Percentiles rank a stretch among this genome's conserved stretches.
Evolutionary conservation across 2,113 vertebrate species (phyloP).

Genomic region (Scopus umbretta): DNA sequence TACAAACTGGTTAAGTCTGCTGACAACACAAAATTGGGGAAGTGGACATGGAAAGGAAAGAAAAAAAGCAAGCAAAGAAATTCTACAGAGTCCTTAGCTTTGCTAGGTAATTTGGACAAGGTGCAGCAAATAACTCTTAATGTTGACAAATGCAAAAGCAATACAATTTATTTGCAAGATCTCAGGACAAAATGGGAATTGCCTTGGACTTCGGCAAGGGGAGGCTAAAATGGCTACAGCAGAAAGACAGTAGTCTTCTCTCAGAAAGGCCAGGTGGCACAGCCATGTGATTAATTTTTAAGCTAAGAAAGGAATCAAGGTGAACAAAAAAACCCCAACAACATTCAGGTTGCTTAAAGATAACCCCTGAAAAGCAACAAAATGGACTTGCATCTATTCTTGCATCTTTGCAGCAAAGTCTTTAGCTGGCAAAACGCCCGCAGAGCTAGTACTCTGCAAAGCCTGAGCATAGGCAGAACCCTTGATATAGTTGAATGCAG

Average conservation of each 20-base stretch:
- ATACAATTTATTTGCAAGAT: constrained; percentile 33
- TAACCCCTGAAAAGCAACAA: neutral
- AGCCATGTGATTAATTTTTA: neutral
- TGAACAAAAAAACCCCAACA: neutral
- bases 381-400: neutral
- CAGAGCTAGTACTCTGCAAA: neutral
- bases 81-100: constrained; percentile 3
- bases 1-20: constrained; percentile 59
- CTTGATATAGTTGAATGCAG: neutral
- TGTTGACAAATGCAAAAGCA: constrained; percentile 65
- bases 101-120: constrained; percentile 26
- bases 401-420: neutral
- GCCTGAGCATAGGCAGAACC: neutral
- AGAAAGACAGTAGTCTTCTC: neutral
- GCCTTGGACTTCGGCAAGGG: neutral
- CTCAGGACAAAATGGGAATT: constrained; percentile 15
- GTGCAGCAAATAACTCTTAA: constrained; percentile 43
- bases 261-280: neutral
- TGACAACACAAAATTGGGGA: constrained; percentile 58
- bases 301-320: neutral
- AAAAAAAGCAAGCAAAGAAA: constrained; percentile 17
- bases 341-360: neutral
- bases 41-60: constrained; percentile 17
- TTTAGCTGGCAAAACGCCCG: neutral
- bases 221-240: neutral